Base-by-base conservation (phyloP, 1,140 invertebrate genomes). In the Ptiloglossa arizonensis region DNA sequence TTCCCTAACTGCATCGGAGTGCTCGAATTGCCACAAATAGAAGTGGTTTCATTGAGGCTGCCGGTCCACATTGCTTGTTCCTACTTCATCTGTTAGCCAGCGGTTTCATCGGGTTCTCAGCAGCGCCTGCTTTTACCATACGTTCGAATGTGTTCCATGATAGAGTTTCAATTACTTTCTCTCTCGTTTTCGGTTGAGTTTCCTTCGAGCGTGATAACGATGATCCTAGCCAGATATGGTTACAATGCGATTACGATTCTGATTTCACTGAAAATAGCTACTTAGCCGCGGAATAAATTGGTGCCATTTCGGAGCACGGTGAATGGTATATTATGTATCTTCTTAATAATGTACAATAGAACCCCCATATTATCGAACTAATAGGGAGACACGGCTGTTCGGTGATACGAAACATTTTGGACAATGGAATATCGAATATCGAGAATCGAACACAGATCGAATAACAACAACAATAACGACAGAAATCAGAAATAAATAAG, bases 121-220 rank as follows among this genome's bases (percentile, higher is more conserved):
- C 54, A 38, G 38, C 0, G n/a, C 35, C 17, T 6, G 54, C 54
- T 57, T 32, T 32, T 32, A 57, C 24, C 54, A 5, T 5, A 2
- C 27, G 50, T 13, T 54, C 66, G 11, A 41, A 52, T 41, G 24
- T n/a, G 22, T 15, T 19, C 9, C 68, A 24, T 38, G 54, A 59
- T 32, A 13, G 52, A 54, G 17, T 56, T 59, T 70, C 54, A 41
- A 70, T 70, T 70, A 70, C 35, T 59, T 70, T 59, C 54, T 32
- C 27, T 27, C 17, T 38, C 8, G 24, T 32, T 70, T 59, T 17
- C 13, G 6, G 38, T 44, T 13, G 38, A 32, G 41, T 70, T 70
- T 70, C 68, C 44, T 59, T 59, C 54, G 19, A 9, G 22, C 52
- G 6, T 24, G 52, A 67, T 56, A 56, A 56, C 50, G 22, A 24